Percentiles rank a stretch among this genome's conserved stretches.
These are phyloP conservation scores for Formica selysi DNA, from an alignment of 1,140 invertebrate species.

Conservation along the genomic window DNA sequence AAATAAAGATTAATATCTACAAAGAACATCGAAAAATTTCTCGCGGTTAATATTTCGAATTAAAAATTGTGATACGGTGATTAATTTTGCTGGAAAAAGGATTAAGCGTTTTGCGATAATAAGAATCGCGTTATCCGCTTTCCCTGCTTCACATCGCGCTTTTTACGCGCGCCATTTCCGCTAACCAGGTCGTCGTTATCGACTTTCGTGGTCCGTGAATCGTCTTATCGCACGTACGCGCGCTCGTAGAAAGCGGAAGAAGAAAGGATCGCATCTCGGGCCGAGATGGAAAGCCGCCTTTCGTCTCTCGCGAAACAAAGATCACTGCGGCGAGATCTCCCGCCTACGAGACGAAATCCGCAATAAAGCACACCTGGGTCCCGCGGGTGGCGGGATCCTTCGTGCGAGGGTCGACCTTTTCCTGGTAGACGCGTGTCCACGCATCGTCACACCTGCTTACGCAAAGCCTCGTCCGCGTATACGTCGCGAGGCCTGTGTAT, in stretches of 20 bases:
- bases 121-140: not conserved
- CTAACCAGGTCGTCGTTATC: not conserved
- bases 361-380: constrained; percentile 83
- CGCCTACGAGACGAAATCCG: constrained; percentile 71
- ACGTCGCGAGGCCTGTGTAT: constrained; percentile 57
- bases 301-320: constrained; percentile 60
- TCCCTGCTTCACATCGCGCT: not conserved
- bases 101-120: not conserved
- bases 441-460: constrained; percentile 86
- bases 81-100: not conserved
- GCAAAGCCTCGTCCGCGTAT: constrained; percentile 79
- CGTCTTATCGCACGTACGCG: constrained; percentile 17
- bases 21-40: not conserved
- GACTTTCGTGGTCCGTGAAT: not conserved
- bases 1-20: not conserved
- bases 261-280: not conserved
- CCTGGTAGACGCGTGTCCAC: constrained; percentile 85
- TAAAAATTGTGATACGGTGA: not conserved
- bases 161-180: not conserved
- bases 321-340: constrained; percentile 23
- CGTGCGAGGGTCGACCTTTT: constrained; percentile 75
- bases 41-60: not conserved
- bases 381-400: constrained; percentile 64
- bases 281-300: not conserved
- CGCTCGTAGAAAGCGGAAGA: constrained; percentile 15